Conservation (phyloP, 2,113 vertebrate genomes). For the Corythornis vintsioides region DNA sequence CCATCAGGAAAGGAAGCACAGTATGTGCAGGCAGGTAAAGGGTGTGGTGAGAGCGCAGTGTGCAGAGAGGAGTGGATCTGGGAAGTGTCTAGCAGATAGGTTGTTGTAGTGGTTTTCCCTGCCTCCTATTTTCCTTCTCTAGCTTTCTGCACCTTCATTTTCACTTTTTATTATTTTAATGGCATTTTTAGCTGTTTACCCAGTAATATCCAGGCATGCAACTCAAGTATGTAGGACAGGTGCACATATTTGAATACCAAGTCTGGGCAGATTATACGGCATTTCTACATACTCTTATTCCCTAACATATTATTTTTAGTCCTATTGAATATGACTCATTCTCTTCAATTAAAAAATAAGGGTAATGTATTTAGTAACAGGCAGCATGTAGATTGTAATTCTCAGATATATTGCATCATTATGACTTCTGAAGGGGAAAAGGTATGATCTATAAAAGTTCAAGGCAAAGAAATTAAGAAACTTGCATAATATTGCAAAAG, state of each 20-base stretch:
- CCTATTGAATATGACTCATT: background rate
- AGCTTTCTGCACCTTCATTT: background rate
- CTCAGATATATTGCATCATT: background rate
- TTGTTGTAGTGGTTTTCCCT: background rate
- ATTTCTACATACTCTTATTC: background rate
- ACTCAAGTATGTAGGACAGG: background rate
- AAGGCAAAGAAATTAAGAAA: background rate
- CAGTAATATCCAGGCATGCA: background rate
- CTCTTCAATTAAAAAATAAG: background rate
- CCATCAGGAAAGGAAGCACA: background rate
- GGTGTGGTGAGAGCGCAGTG: background rate
- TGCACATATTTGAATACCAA: background rate
- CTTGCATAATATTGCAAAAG: background rate
- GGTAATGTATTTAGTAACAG: background rate
- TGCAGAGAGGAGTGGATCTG: too few species aligned
- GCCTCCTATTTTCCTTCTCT: fast-evolving
- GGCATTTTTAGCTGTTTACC: background rate
- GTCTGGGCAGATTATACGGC: background rate
- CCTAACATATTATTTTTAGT: background rate
- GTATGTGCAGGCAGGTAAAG: background rate
- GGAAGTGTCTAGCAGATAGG: background rate
- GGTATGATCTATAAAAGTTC: background rate
- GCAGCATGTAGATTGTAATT: background rate
- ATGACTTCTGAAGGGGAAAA: background rate
- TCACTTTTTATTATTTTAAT: background rate